These are phyloP conservation scores for Trachelus iudaicus DNA, from an alignment of 2,888 invertebrate genomes.

Conservation along the genomic window DNA sequence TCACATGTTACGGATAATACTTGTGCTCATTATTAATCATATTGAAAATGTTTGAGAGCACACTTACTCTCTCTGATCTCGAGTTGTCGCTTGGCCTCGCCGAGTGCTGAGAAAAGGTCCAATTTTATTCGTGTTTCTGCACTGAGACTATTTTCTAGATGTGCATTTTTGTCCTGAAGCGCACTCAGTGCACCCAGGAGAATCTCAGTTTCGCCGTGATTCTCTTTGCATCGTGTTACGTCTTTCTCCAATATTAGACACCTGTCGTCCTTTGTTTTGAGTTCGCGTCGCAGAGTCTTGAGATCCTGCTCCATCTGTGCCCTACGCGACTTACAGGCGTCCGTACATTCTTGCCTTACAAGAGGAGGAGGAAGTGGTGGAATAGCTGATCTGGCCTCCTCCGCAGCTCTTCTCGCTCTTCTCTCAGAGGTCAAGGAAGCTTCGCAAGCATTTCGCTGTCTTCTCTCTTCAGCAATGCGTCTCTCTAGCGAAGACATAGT, in stretches of 20 bases:
- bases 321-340: slow-evolving; percentile 74
- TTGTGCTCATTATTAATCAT: neutral
- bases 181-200: slow-evolving; percentile 82
- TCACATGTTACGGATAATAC: neutral
- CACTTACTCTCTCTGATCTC: slow-evolving; percentile 86
- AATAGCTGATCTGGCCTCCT: slow-evolving; percentile 63
- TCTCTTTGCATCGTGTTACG: slow-evolving; percentile 69
- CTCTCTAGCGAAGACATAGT: slow-evolving; percentile 81
- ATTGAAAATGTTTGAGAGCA: neutral
- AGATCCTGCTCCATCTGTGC: slow-evolving; percentile 77
- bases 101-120: slow-evolving; percentile 96
- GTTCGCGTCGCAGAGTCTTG: slow-evolving; percentile 74
- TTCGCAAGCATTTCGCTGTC: slow-evolving; percentile 79
- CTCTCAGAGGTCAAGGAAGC: slow-evolving; percentile 79
- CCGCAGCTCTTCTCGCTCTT: slow-evolving; percentile 75
- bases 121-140: slow-evolving; percentile 98
- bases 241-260: slow-evolving; percentile 56
- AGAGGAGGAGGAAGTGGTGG: slow-evolving; percentile 60
- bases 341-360: slow-evolving; percentile 73
- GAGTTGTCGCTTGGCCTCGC: slow-evolving; percentile 91
- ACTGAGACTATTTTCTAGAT: slow-evolving; percentile 92
- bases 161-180: slow-evolving; percentile 90
- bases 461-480: slow-evolving; percentile 86
- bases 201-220: slow-evolving; percentile 78
- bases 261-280: slow-evolving; percentile 74